A percentile compares a stretch with the other conserved stretches of the same genome.
Evolutionary conservation across 2,888 invertebrate genomes (phyloP).

Genomic region (Leucoptera coffeella): DNA sequence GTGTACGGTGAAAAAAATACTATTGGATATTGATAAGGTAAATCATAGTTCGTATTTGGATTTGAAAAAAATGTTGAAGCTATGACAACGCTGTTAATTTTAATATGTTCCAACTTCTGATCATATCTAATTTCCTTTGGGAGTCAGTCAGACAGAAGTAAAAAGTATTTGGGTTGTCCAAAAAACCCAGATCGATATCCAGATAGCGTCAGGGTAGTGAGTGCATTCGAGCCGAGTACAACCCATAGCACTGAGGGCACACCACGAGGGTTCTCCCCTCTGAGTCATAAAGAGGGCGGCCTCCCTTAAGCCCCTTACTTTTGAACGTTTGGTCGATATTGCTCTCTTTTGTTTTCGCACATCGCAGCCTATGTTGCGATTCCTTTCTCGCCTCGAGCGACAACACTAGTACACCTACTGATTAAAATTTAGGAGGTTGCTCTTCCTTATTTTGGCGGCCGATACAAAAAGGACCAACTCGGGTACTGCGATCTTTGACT

Average conservation of each 20-base stretch:
- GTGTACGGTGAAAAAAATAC: too few relatives aligned
- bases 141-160: not conserved
- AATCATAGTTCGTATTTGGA: too few relatives aligned
- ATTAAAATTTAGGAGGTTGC: too few relatives aligned
- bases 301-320: slow-evolving; percentile 29
- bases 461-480: too few relatives aligned
- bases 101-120: too few relatives aligned
- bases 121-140: too few relatives aligned
- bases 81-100: too few relatives aligned
- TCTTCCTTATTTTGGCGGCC: too few relatives aligned
- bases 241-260: slow-evolving; percentile 19
- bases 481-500: too few relatives aligned
- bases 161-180: slow-evolving; percentile 1
- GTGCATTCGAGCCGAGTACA: slow-evolving; percentile 20
- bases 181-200: slow-evolving; percentile 23
- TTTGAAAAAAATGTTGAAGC: too few relatives aligned
- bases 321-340: slow-evolving; percentile 48
- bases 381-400: not conserved
- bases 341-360: slow-evolving; percentile 49
- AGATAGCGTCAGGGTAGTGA: slow-evolving; percentile 16
- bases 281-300: slow-evolving; percentile 52
- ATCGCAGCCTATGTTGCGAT: slow-evolving; percentile 8
- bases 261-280: slow-evolving; percentile 47
- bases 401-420: too few relatives aligned
- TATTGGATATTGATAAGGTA: too few relatives aligned